phyloP scores from a whole-genome alignment of 2,888 invertebrate genomes.

The Heptascelio sp. region DNA sequence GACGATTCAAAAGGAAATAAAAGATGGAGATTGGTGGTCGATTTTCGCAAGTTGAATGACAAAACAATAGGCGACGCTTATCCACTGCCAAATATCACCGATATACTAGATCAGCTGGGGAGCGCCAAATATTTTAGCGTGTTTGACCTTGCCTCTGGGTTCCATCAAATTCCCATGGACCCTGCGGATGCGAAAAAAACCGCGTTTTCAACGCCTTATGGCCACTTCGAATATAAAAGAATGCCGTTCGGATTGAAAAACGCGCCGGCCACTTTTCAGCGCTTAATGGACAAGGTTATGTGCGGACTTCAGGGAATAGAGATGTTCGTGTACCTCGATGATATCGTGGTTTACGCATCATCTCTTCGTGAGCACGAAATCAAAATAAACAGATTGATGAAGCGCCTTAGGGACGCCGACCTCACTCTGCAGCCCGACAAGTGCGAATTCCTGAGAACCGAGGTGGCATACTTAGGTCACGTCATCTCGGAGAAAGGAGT shows the following conservation, averaged over 20 bases:
- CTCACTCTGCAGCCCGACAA: constrained; percentile 71
- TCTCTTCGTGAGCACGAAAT: constrained; percentile 11
- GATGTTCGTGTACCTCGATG: not conserved
- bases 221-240: constrained; percentile 67
- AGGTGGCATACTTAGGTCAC: constrained; percentile 75
- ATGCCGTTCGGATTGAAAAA: not conserved
- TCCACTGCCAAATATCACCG: constrained; percentile 69
- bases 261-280: not conserved
- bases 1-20: constrained; percentile 47
- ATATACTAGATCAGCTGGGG: constrained; percentile 73
- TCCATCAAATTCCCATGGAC: constrained; percentile 71
- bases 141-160: constrained; percentile 73
- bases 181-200: constrained; percentile 59
- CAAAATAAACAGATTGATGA: constrained; percentile 56
- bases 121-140: constrained; percentile 69
- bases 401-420: constrained; percentile 58
- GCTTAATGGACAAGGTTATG: not conserved
- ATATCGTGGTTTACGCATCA: not conserved
- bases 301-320: not conserved
- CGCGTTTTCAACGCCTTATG: constrained; percentile 66
- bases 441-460: constrained; percentile 74
- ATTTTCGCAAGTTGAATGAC: constrained; percentile 53
- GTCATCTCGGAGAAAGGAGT: constrained; percentile 75
- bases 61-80: constrained; percentile 48
- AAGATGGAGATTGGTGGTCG: constrained; percentile 45